Evolutionary conservation across 2,113 vertebrate species (phyloP), one percentile per base, ranked within the genome.

Genomic region (Cygnus buccinator): DNA sequence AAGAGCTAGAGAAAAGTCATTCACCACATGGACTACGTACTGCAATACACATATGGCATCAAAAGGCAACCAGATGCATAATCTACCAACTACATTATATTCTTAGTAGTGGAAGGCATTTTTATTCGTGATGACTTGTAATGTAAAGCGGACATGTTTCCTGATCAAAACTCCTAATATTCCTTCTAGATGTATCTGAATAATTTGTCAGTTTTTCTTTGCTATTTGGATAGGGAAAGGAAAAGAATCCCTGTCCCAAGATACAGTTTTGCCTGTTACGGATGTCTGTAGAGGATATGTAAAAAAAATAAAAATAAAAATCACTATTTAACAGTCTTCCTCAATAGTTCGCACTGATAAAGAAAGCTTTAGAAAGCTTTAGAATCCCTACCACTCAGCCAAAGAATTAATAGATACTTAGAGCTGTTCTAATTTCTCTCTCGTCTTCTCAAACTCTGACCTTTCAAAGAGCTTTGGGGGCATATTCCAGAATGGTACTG

Each of bases 221-320:
- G 23, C 8, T 50, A n/a, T 52, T 87, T 84, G 29, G 11, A 9
- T 35, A 91, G n/a, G 41, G 37, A 91, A 78, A 85, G 68, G 37
- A 93, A 86, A 86, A 91, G 13, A 31, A 6, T 10, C 73, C 46
- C 55, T 74, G 50, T 55, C n/a, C 67, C 29, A 68, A 76, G 54
- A 91, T 31, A 79, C 16, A 93, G 71, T 90, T 94, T 87, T 80
- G 26, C 55, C 67, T 74, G 41, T 67, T 95, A 95, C 6, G 7
- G 77, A 58, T 29, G 6, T 55, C 55, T 83, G 52, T 86, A 93
- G 25, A 84, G 14, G 13, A 62, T 13, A 80, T 48, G 28, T 48
- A 48, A 48, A 48, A 20, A 87, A 89, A 94, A 57, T 13, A 1
- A 11, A 33, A 63, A 77, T 72, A 67, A n/a, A 82, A 50, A n/a